A percentile compares a stretch with the other conserved stretches of the same genome.
Evolutionary conservation across 2,888 invertebrate genomes (phyloP).

Genomic region (Scaptomyza polygonia): DNA sequence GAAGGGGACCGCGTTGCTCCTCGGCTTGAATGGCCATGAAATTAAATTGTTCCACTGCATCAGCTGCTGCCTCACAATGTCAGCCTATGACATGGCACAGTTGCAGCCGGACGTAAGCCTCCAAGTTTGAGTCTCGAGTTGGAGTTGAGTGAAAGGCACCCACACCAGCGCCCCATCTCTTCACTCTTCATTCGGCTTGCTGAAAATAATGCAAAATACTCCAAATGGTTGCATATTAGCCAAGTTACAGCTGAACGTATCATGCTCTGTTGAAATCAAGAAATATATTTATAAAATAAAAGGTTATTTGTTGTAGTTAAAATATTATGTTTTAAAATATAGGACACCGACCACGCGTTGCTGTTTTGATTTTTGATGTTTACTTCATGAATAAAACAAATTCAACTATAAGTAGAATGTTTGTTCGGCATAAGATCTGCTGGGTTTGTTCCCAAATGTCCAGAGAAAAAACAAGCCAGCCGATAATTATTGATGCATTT

Average conservation of each 20-base stretch:
- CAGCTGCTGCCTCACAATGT: constrained; percentile 20
- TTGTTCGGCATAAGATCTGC: no score
- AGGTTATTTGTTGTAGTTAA: no score
- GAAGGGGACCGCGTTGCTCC: constrained; percentile 12
- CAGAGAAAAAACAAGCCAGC: no score
- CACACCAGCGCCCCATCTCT: constrained; percentile 48
- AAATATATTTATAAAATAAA: no score
- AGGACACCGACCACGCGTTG: no score
- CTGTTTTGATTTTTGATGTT: no score
- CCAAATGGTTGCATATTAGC: constrained; percentile 49
- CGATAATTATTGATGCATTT: no score
- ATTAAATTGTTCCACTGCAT: constrained; percentile 68
- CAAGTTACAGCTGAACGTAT: constrained; percentile 21
- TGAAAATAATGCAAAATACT: constrained; percentile 47
- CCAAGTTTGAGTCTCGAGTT: constrained; percentile 16
- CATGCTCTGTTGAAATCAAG: no score
- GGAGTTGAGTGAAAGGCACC: constrained; percentile 74
- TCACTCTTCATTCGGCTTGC: constrained; percentile 28
- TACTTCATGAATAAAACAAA: no score
- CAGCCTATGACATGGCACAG: constrained; percentile 72
- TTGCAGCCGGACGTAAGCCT: constrained; percentile 47
- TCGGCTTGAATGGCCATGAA: constrained; percentile 65
- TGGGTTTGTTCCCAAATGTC: no score
- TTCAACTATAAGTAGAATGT: no score
- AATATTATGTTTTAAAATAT: no score